Base-by-base conservation (phyloP, 2,797 vertebrate species). In the Tamandua tetradactyla region DNA sequence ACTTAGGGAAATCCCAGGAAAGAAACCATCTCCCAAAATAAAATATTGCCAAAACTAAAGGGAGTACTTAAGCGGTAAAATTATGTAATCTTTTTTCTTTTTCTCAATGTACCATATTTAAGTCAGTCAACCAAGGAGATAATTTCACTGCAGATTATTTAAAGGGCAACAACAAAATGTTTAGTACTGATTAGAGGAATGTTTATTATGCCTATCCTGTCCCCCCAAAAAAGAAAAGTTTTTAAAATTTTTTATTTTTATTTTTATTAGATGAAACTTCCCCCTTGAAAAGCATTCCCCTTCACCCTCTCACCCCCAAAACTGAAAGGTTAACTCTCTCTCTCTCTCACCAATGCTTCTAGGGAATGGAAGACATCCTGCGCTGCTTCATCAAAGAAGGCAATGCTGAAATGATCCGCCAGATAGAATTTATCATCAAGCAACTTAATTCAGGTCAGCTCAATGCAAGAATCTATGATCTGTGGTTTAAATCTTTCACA, bases 361-460 rank as follows among this genome's bases (percentile, higher is more conserved):
- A 99, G 99, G 99, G 99, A 64, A 98, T 99, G 97, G 99, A 99
- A 95, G 99, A 99, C 97, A 99, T 99, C 96, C 98, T 99, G 40
- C 97, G 96, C 92, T 99, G 99, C 97, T 99, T 99, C 98, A 98
- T 98, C 96, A 99, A 98, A 97, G 99, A 99, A 97, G 99, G 99
- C 95, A 99, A 98, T 18, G 98, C 98, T 0, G 99, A 99, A 94
- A 99, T 99, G 97, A 98, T 98, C 98, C 98, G 98, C 72, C 99
- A 99, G 97, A 99, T 99, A 75, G 99, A 99, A 97, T 99, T 99
- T 94, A 99, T 99, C 97, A 99, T 99, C 96, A 99, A 98, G 97
- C 99, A 99, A 85, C 99, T 99, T 1, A 99, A 99, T 96, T 99
- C 99, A 96, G 99, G 99, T 99, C 86, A 96, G 98, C 96, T 18